Evolutionary conservation across 1,140 invertebrate genomes (phyloP), one percentile per base, ranked within the genome.

Genomic region (Holcopasites calliopsidis): DNA sequence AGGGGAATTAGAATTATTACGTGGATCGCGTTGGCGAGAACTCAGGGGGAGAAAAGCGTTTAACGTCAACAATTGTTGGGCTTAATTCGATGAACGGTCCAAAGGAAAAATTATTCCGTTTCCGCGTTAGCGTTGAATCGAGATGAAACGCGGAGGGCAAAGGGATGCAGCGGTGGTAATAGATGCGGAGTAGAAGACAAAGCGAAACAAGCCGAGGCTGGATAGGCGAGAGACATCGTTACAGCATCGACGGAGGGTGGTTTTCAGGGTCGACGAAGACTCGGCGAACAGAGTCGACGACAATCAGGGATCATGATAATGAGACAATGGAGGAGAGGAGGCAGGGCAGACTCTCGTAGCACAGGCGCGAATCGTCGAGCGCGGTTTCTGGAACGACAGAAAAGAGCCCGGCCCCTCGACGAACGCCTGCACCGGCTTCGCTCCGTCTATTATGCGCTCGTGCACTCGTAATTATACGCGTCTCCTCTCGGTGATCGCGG

Each of bases 401-500:
- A 72, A 73, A 77, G 50, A 64, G 33, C 42, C 26, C 13, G 57
- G 31, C 65, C 57, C 57, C 42, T 57, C 75, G 72, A 44, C 60
- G 69, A 73, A 47, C 60, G 69, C 31, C 68, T 61, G 62, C 38
- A 60, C 38, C 38, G 60, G 13, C 50, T 49, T 6, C 69, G 5
- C 69, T 40, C 58, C 65, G 58, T 77, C 60, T 77, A 73, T 77
- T 77, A 73, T 74, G 38, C 47, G 71, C 54, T 44, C 23, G 35
- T 78, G 76, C 76, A 78, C 76, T 78, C 70, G 71, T 78, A 78
- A 78, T 78, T 78, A 78, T 74, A 62, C 71, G 55, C 21, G 54
- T 74, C 38, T 54, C n/a, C 60, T 61, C 60, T 11, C 61, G 44
- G 11, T 52, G 33, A 65, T 75, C 76, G 71, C 72, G 74, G n/a